These are phyloP conservation scores for Oreochromis grahami DNA, from an alignment of 2,797 vertebrate species.

Conservation along the genomic window DNA sequence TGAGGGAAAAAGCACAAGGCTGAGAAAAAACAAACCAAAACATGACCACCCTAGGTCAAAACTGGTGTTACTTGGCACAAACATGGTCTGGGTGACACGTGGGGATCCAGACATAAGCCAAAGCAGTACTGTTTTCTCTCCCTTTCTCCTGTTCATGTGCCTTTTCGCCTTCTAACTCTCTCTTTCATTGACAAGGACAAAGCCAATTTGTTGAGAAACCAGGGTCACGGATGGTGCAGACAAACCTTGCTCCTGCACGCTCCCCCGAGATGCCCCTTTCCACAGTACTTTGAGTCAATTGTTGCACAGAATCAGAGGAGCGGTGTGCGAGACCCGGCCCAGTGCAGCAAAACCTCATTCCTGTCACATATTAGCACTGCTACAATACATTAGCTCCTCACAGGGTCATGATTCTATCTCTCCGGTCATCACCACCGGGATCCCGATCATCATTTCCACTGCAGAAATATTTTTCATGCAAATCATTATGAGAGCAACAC, in stretches of 20 bases:
- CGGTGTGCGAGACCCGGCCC: conserved; percentile 20
- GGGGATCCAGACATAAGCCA: conserved; percentile 27
- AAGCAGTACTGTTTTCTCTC: conserved; percentile 26
- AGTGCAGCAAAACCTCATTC: conserved; percentile 64
- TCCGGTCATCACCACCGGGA: conserved; percentile 68
- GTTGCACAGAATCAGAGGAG: conserved; percentile 59
- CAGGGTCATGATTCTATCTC: conserved; percentile 68
- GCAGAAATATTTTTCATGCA: conserved; percentile 71
- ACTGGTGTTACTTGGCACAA: conserved; percentile 29
- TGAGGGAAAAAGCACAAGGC: not conserved
- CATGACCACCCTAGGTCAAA: conserved; percentile 34
- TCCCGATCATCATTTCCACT: conserved; percentile 68
- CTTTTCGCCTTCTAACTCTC: conserved; percentile 11
- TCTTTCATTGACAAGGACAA: conserved; percentile 76
- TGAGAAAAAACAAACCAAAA: not conserved
- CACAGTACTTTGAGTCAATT: conserved; percentile 74
- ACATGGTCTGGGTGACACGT: not conserved
- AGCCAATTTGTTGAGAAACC: conserved; percentile 78
- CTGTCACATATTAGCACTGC: conserved; percentile 65
- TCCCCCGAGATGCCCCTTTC: conserved; percentile 69
- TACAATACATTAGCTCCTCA: conserved; percentile 76
- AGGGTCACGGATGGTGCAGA: conserved; percentile 69
- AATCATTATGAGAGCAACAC: conserved; percentile 49
- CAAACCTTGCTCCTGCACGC: conserved; percentile 65
- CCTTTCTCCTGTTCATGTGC: conserved; percentile 18